Evolutionary conservation across 2,797 vertebrate genomes (phyloP).

Genomic region (Halcyon chelicuti): DNA sequence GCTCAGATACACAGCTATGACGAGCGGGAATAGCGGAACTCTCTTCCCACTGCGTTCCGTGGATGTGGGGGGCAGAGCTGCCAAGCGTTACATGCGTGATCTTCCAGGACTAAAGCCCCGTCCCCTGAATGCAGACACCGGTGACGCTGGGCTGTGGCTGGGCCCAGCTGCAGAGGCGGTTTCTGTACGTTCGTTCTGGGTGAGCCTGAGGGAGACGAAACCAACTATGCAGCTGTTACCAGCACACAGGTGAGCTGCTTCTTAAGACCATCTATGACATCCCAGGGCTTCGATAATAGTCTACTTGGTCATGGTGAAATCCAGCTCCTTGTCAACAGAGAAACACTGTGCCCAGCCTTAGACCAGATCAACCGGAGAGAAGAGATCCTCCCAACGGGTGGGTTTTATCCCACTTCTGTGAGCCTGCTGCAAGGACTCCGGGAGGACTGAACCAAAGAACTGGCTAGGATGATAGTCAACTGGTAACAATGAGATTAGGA

Average conservation of each 20-base stretch:
- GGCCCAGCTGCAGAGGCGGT: neutral
- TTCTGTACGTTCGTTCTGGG: fast-evolving
- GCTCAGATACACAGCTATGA: fast-evolving
- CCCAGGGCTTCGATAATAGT: neutral
- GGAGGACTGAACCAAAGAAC: neutral
- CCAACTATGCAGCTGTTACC: neutral
- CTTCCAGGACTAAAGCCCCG: fast-evolving
- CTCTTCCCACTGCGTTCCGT: fast-evolving
- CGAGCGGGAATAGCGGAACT: neutral
- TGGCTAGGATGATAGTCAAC: neutral
- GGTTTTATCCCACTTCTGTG: neutral
- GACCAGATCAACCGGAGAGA: fast-evolving
- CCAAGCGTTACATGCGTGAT: fast-evolving
- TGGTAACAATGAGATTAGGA: neutral
- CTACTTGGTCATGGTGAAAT: neutral
- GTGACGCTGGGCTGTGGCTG: fast-evolving
- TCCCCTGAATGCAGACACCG: fast-evolving
- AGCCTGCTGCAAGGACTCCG: neutral
- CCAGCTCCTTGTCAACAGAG: neutral
- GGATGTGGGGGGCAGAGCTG: neutral
- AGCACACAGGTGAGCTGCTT: fast-evolving
- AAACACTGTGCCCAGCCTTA: neutral
- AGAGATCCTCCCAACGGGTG: neutral
- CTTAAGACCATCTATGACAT: too few species aligned
- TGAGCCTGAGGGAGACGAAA: neutral